phyloP scores from a whole-genome alignment of 2,888 invertebrate species.

The Chymomyza procnemis region DNA sequence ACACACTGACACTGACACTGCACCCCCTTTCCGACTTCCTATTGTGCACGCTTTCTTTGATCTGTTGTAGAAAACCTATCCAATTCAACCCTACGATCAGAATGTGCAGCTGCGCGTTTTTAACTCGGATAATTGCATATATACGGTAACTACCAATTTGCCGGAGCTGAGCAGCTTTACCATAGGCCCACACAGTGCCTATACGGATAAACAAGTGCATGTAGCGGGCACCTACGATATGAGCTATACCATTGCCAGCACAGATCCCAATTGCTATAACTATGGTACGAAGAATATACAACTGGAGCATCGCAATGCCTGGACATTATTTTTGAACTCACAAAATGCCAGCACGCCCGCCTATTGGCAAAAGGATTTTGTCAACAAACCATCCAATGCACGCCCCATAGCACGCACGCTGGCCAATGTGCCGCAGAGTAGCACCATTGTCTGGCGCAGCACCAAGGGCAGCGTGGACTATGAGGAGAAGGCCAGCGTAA shows the following conservation, averaged over 20 bases:
- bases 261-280: constrained; percentile 26
- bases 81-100: constrained; percentile 81
- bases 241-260: constrained; percentile 24
- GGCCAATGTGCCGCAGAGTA: constrained; percentile 48
- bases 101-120: constrained; percentile 85
- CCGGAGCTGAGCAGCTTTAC: constrained; percentile 29
- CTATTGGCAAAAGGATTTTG: constrained; percentile 52
- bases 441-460: constrained; percentile 56
- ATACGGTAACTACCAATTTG: constrained; percentile 58
- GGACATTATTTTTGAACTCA: constrained; percentile 65
- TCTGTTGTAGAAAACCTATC: constrained; percentile 82
- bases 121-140: constrained; percentile 81
- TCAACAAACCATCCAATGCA: constrained; percentile 73
- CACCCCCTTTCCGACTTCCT: constrained; percentile 22
- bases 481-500: constrained; percentile 41
- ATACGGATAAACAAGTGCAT: constrained; percentile 59
- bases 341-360: constrained; percentile 20
- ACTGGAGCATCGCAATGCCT: constrained; percentile 51
- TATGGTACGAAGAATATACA: not conserved
- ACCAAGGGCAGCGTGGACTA: constrained; percentile 43
- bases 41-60: not conserved
- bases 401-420: constrained; percentile 68
- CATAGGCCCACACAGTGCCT: constrained; percentile 47
- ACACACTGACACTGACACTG: constrained; percentile 4
- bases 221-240: constrained; percentile 32